phyloP scores from a whole-genome alignment of 1,140 invertebrate genomes.

The Whitmania pigra region DNA sequence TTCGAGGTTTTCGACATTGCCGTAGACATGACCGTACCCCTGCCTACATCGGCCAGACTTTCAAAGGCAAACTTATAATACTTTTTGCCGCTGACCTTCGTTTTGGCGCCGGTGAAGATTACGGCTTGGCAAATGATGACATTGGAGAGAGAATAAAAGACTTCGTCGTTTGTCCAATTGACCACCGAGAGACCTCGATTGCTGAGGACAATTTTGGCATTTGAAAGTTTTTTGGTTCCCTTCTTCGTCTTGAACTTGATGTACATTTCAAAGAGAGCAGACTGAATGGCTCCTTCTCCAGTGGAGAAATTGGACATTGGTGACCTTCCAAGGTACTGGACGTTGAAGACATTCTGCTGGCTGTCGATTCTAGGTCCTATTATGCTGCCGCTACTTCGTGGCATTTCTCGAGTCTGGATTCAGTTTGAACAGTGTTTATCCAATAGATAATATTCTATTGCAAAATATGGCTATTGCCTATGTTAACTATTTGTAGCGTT shows the following conservation, averaged over 20 bases:
- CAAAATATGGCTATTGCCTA: too few relatives aligned
- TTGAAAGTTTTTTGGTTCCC: background rate
- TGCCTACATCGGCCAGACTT: background rate
- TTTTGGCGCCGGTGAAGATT: background rate
- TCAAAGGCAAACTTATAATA: constrained; percentile 1
- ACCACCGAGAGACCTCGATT: background rate
- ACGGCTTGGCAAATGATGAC: background rate
- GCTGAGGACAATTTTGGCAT: background rate
- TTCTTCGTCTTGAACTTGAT: background rate
- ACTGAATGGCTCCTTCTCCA: background rate
- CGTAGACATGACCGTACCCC: background rate
- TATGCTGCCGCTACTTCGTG: background rate
- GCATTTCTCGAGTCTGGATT: background rate
- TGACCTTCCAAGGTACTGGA: background rate
- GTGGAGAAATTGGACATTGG: background rate
- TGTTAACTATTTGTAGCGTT: too few relatives aligned
- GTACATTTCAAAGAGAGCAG: background rate
- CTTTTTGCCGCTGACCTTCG: background rate
- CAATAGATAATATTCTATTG: too few relatives aligned
- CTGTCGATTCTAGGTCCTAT: background rate
- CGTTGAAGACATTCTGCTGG: background rate
- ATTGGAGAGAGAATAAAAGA: constrained; percentile 8
- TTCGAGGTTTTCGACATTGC: background rate
- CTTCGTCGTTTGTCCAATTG: background rate
- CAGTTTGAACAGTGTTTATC: background rate